Evolutionary conservation across 2,888 invertebrate genomes (phyloP), one percentile per base, ranked within the genome.

Genomic region (Drosophila recens): DNA sequence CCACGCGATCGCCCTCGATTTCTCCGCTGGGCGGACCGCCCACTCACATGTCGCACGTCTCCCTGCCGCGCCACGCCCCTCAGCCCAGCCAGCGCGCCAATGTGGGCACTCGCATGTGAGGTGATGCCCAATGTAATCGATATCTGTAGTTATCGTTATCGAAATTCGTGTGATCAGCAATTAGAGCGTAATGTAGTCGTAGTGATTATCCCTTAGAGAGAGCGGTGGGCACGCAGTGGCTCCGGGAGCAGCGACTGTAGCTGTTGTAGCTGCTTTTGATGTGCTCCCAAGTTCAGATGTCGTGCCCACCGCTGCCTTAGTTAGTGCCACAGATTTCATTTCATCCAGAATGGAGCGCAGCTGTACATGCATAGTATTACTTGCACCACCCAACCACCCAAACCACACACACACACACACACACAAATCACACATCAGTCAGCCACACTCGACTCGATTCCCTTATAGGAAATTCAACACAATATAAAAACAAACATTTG

Each of bases 1-100:
- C 98, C 34, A 98, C 98, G 33, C 95, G 98, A 87, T 98, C 98
- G 63, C 98, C 98, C 4, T 98, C 98, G 65, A 97, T 98, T 93
- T 98, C 98, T 59, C 98, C 98, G 1, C 96, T 97, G 71, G 92
- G 91, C 2, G 96, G 96, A 30, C 92, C 92, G 43, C 93, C 94
- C 45, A 93, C 94, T 2, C 93, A 94, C 15, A 94, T 94, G 90
- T 94, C 94, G 82, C 94, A 94, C 77, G 93, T 93, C 6, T 93
- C 93, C 2, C 93, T 94, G 90, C 93, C 94, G 3, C 92, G 94
- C 56, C 94, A 94, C 80, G 87, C 86, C 40, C 93, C 94, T 15
- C 94, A 94, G 80, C 93, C 93, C 59, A 92, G 93, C 54, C 93
- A 92, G 90, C 89, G 93, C 10, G 83, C 82, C 23, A 93, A 93